Conservation (phyloP, 1,140 invertebrate genomes). For the Trichogramma pretiosum region DNA sequence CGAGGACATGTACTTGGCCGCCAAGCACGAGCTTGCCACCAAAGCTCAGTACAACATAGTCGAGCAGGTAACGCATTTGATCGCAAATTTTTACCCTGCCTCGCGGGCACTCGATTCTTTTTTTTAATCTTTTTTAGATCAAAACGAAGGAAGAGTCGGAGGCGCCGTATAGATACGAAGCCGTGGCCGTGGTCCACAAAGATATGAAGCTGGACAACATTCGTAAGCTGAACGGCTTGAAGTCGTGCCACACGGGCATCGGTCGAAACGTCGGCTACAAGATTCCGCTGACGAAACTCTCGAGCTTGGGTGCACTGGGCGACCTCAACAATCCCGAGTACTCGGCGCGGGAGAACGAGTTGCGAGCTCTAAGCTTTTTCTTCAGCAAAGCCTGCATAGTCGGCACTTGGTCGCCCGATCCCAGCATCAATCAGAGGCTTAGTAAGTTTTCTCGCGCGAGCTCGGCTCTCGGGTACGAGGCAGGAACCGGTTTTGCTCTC, state of each 20-base stretch:
- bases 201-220: constrained; percentile 55
- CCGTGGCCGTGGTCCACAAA: constrained; percentile 67
- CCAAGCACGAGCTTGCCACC: constrained; percentile 53
- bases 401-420: constrained; percentile 68
- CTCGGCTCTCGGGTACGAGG: too few species aligned
- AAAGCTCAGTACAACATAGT: constrained; percentile 61
- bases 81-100: not conserved
- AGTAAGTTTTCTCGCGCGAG: constrained; percentile 58
- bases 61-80: constrained; percentile 49
- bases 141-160: constrained; percentile 34
- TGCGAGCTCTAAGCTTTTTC: constrained; percentile 60
- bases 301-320: constrained; percentile 57
- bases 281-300: constrained; percentile 63
- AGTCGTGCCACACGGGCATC: constrained; percentile 72
- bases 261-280: constrained; percentile 73
- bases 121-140: too few species aligned
- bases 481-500: too few species aligned
- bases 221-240: constrained; percentile 57
- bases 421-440: constrained; percentile 54
- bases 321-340: constrained; percentile 56
- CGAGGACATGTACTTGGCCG: constrained; percentile 76
- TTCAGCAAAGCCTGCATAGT: constrained; percentile 71
- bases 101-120: too few species aligned
- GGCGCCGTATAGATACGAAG: constrained; percentile 68
- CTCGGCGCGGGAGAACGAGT: constrained; percentile 65